Percentiles rank a stretch among this genome's conserved stretches.
phyloP scores from a whole-genome alignment of 2,888 invertebrate species.

The Drosophila kuntzei region DNA sequence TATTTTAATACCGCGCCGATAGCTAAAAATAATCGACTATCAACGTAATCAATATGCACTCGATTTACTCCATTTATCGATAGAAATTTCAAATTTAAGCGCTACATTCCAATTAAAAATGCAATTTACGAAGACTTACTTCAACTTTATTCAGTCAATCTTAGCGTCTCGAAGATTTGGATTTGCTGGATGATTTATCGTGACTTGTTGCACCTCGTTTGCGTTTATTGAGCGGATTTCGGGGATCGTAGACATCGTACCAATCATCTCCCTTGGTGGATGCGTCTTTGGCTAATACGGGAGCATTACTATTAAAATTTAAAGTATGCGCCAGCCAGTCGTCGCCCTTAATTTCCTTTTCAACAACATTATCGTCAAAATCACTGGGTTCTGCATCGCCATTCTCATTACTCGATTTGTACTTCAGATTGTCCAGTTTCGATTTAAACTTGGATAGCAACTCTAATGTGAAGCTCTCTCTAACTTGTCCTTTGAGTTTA shows the following conservation, averaged over 20 bases:
- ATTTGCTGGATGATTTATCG: conserved; percentile 28
- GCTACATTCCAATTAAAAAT: not conserved
- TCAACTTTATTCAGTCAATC: conserved; percentile 16
- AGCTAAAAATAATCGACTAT: too few relatives aligned
- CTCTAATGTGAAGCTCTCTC: conserved; percentile 91
- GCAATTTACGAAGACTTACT: not conserved
- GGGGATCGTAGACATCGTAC: conserved; percentile 98
- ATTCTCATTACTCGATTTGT: conserved; percentile 85
- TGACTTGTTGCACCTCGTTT: conserved; percentile 88
- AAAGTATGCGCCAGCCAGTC: conserved; percentile 84
- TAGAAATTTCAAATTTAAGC: not conserved
- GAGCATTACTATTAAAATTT: conserved; percentile 87
- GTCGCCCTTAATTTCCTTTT: conserved; percentile 82
- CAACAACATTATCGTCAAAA: conserved; percentile 66
- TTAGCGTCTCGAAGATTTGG: conserved; percentile 24
- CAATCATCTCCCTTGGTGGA: conserved; percentile 97
- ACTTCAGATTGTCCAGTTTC: conserved; percentile 90
- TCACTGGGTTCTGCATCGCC: conserved; percentile 51
- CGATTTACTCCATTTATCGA: too few relatives aligned
- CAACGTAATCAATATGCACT: too few relatives aligned
- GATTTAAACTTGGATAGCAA: conserved; percentile 93
- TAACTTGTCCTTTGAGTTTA: conserved; percentile 87
- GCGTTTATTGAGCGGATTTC: conserved; percentile 97
- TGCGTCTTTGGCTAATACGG: conserved; percentile 94
- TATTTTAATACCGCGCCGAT: too few relatives aligned